Evolutionary conservation across 2,113 vertebrate genomes (phyloP), one percentile per base, ranked within the genome.

Genomic region (Microtus oregoni): DNA sequence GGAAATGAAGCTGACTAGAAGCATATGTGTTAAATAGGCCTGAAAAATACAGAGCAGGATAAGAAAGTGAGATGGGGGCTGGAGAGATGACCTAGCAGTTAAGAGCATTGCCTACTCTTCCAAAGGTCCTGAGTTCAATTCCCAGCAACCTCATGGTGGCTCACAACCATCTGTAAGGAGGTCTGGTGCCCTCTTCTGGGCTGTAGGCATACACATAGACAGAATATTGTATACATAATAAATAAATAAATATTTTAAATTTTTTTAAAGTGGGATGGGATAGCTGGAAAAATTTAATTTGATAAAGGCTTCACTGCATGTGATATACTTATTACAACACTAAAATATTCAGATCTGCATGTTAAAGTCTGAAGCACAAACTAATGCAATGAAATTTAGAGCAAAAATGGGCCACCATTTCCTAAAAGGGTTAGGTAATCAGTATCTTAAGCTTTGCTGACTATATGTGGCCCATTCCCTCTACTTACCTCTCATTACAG

Each of bases 321-420:
- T 28, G 12, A 44, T 2, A 28, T 77, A 28, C 7, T 1, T 67
- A 32, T 61, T 79, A 44, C 28, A 72, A 89, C 47, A 70, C 35
- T 20, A 22, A 65, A 75, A 24, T 89, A 67, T 93, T 95, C 78
- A 52, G 47, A 6, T 77, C 70, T 3, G 70, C 86, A 55, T 77
- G 79, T 50, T 88, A 73, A 63, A 81, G 3, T 86, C 15, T 86
- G 72, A 94, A 89, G 12, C 67, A 65, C 38, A 73, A 88, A 38
- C 32, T 52, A 85, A 26, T 68, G 65, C 24, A 58, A 12, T 76
- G 55, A 1, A 12, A 82, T 93, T 92, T 41, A 58, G 38, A 82
- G 15, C 30, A 92, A 22, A 52, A 73, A 73, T 50, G n/a, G 32
- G 68, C 68, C 89, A 79, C 67, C 1, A 13, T 90, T 89, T 67